phyloP scores from a whole-genome alignment of 2,797 vertebrate genomes.

The Acanthiza pusilla region DNA sequence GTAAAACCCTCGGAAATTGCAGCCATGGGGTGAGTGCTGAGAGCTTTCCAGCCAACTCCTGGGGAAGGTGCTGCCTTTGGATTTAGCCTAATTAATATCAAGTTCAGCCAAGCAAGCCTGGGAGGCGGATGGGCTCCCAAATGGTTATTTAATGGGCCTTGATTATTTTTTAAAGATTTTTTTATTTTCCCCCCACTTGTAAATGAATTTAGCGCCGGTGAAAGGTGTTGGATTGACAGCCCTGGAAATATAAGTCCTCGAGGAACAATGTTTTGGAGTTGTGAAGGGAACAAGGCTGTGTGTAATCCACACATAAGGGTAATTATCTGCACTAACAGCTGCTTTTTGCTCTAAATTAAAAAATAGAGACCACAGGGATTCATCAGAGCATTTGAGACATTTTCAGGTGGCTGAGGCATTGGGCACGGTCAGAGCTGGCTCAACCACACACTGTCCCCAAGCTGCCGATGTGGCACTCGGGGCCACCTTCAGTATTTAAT shows the following conservation, averaged over 20 bases:
- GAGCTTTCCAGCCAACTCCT: background rate
- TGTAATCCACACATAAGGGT: background rate
- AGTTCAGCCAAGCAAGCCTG: constrained; percentile 27
- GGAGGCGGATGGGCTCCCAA: background rate
- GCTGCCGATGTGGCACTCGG: background rate
- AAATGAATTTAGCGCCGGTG: background rate
- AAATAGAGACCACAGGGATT: background rate
- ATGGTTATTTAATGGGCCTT: constrained; percentile 14
- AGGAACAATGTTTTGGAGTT: background rate
- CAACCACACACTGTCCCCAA: background rate
- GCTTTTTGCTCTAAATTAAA: background rate
- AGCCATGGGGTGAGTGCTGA: background rate
- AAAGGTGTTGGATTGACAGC: constrained; percentile 34
- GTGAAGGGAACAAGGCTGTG: background rate
- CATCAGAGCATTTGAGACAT: background rate
- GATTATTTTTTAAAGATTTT: background rate
- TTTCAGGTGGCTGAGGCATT: background rate
- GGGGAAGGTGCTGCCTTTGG: constrained; percentile 17
- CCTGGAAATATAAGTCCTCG: background rate
- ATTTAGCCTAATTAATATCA: constrained; percentile 37
- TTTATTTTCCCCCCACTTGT: background rate
- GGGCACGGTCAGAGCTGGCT: fast-evolving
- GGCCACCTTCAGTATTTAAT: background rate
- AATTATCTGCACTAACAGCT: background rate
- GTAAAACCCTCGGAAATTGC: constrained; percentile 24